These are phyloP conservation scores for Aporophyla lueneburgensis DNA, from an alignment of 2,888 invertebrate species.

Conservation along the genomic window DNA sequence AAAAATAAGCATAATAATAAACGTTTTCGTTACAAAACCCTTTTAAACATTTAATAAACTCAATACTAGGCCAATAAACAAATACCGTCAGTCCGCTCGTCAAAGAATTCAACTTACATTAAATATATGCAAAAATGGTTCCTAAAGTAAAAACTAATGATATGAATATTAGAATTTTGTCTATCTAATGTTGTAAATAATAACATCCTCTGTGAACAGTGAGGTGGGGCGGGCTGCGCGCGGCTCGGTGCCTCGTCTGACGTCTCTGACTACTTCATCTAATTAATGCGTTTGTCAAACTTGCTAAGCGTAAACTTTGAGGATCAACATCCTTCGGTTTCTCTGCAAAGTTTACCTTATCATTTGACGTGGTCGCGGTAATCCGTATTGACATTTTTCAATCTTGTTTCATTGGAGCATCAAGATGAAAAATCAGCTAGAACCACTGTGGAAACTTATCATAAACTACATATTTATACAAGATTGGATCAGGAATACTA, in stretches of 20 bases:
- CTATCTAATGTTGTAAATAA: constrained; percentile 88
- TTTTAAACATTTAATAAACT: constrained; percentile 79
- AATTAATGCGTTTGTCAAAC: constrained; percentile 76
- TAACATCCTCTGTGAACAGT: constrained; percentile 74
- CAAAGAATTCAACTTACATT: constrained; percentile 82
- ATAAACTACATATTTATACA: constrained; percentile 87
- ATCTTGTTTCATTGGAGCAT: constrained; percentile 76
- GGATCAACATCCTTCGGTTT: constrained; percentile 74
- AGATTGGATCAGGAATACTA: constrained; percentile 86
- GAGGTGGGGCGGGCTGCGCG: constrained; percentile 73
- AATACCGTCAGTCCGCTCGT: constrained; percentile 80
- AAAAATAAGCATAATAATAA: constrained; percentile 74
- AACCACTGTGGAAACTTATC: constrained; percentile 84
- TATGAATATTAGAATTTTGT: constrained; percentile 90
- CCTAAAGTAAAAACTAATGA: constrained; percentile 90
- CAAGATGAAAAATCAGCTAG: constrained; percentile 84
- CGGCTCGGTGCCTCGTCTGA: constrained; percentile 66
- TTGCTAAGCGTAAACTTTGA: constrained; percentile 80
- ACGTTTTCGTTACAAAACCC: constrained; percentile 65
- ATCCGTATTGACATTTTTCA: constrained; percentile 70
- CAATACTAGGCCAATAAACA: constrained; percentile 83
- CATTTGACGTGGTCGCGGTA: constrained; percentile 73
- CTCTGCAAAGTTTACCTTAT: constrained; percentile 79
- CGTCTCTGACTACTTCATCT: constrained; percentile 72
- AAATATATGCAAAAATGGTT: constrained; percentile 81